These are phyloP conservation scores for Stegodyphus mimosarum DNA, from an alignment of 1,140 invertebrate genomes.

Conservation along the genomic window DNA sequence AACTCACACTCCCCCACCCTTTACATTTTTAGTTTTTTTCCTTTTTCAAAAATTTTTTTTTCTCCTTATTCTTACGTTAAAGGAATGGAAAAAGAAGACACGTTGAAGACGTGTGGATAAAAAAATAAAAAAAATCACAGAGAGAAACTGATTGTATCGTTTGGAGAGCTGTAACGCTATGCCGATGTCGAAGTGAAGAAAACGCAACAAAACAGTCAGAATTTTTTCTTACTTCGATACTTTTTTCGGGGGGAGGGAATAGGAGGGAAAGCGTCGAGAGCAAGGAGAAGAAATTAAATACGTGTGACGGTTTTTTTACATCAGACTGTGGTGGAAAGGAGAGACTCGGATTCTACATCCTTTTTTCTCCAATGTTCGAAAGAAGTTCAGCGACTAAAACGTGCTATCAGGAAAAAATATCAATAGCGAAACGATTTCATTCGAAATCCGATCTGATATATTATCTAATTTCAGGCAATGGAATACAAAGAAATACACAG, in stretches of 20 bases:
- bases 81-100: not conserved
- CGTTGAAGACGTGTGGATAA: not conserved
- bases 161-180: not conserved
- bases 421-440: too few species aligned
- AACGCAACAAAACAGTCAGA: conserved; percentile 17
- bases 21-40: not conserved
- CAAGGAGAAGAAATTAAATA: too few species aligned
- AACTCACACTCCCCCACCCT: not conserved
- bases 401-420: too few species aligned
- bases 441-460: too few species aligned
- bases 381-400: too few species aligned
- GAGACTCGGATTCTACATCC: too few species aligned
- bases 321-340: too few species aligned
- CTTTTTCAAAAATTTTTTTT: not conserved
- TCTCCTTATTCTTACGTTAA: not conserved
- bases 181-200: conserved; percentile 1
- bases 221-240: not conserved
- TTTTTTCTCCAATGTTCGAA: too few species aligned
- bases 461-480: too few species aligned
- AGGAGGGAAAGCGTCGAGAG: too few species aligned
- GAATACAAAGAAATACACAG: too few species aligned
- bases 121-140: not conserved
- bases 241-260: not conserved
- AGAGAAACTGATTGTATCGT: conserved; percentile 26
- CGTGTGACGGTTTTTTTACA: too few species aligned